Evolutionary conservation across 2,888 invertebrate species (phyloP).

Genomic region (Salticus scenicus): DNA sequence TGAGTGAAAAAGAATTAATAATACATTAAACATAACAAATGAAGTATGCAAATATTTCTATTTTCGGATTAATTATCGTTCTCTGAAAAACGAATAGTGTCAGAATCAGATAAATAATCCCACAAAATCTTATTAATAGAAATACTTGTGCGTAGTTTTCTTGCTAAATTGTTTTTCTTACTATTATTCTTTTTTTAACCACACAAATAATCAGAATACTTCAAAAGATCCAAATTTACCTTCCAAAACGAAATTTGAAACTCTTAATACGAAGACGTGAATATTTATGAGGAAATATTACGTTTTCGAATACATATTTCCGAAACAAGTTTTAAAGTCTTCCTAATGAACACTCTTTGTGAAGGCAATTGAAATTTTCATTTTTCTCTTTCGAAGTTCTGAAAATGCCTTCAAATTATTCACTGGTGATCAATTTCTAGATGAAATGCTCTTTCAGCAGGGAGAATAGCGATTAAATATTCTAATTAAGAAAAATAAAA

Average conservation of each 20-base stretch:
- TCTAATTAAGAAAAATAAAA: constrained; percentile 46
- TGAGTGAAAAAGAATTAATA: too few relatives aligned
- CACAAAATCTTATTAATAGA: too few relatives aligned
- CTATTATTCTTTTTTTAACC: too few relatives aligned
- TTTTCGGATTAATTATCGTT: too few relatives aligned
- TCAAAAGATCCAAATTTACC: too few relatives aligned
- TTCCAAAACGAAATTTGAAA: not conserved
- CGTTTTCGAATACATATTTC: not conserved
- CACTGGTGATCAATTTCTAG: not conserved
- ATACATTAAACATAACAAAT: too few relatives aligned
- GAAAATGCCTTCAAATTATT: not conserved
- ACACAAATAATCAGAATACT: too few relatives aligned
- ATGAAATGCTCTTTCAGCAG: not conserved
- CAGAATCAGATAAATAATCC: too few relatives aligned
- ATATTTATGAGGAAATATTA: not conserved
- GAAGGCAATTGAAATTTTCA: constrained; percentile 33
- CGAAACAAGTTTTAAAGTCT: not conserved
- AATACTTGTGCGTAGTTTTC: too few relatives aligned
- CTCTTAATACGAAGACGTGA: not conserved
- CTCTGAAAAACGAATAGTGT: too few relatives aligned
- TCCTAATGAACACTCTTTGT: not conserved
- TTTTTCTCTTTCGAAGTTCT: constrained; percentile 22
- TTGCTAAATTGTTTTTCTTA: too few relatives aligned
- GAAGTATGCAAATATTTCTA: too few relatives aligned
- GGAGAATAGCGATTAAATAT: constrained; percentile 11